Base-by-base conservation (phyloP, 2,888 invertebrate genomes). In the Hetaerina titia region DNA sequence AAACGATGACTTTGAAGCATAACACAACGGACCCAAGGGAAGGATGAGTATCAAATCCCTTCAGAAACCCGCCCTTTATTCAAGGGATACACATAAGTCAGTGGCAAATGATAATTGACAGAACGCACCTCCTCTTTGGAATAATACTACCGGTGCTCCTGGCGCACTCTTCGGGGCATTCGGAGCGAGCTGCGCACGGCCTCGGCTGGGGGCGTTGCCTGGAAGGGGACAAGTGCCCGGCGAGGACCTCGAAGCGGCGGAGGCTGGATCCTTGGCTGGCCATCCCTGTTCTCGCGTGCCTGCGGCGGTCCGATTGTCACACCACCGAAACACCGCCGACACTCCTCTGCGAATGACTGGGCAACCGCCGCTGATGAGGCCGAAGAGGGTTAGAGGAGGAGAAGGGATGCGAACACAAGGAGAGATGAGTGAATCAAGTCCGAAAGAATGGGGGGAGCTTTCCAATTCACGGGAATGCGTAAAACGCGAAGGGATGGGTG, bases 381-480 rank as follows among this genome's bases (percentile, higher is more conserved):
- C n/a, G 81, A 31, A 31, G 25, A 45, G 31, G 31, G 31, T 69
- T n/a, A n/a, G 69, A 69, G 15, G 81, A 25, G 81, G 13, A 8
- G 11, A 31, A 31, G 31, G 13, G 81, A 81, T 11, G 81, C 81
- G 13, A 31, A 81, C 6, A 13, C 31, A 11, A 6, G 13, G 11
- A 22, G 81, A 2, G 45, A 81, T 7, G 81, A 31, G 8, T 22
- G 81, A 81, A 81, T 81, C 81, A 6, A 31, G 81, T 4, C 81
- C 31, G 9, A 81, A 69, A 74, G 45, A 45, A 45, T 9, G 74
- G 74, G 74, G 74, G 74, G 74, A 74, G 31, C 81, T 81, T 81
- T 81, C 81, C 81, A 81, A 81, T 31, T 81, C 81, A 31, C 81
- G 25, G 81, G 81, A 81, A 25, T 81, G 81, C 81, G 81, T 31